phyloP scores from a whole-genome alignment of 2,797 vertebrate genomes.

The Poeciliopsis turneri region DNA sequence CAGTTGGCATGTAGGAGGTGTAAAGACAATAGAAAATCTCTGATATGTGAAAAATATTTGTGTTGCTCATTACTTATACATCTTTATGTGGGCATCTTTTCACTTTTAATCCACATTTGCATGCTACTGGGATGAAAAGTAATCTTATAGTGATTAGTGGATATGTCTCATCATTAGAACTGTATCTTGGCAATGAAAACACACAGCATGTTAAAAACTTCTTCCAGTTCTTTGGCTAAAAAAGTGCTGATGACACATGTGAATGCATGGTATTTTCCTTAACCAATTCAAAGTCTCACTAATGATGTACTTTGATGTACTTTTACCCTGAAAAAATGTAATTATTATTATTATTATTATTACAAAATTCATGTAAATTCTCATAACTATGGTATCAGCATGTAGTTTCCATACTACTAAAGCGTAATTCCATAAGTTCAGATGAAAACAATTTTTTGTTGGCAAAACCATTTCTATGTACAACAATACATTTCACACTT shows the following conservation, averaged over 20 bases:
- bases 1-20: slow-evolving; percentile 7
- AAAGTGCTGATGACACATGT: not conserved
- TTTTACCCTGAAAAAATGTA: not conserved
- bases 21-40: not conserved
- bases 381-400: too few species aligned
- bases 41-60: not conserved
- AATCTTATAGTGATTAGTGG: not conserved
- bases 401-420: not conserved
- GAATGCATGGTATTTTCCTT: not conserved
- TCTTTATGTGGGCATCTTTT: not conserved
- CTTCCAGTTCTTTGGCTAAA: not conserved
- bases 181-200: not conserved
- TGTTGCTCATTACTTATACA: not conserved
- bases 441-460: not conserved
- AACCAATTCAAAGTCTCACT: not conserved
- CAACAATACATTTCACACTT: not conserved
- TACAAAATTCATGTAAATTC: not conserved
- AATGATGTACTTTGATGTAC: not conserved
- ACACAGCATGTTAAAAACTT: not conserved
- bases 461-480: not conserved
- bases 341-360: not conserved
- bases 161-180: not conserved
- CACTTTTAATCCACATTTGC: not conserved
- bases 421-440: not conserved
- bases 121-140: not conserved